Base-by-base conservation (phyloP, 2,113 vertebrate species). In the Megaceryle maxima region DNA sequence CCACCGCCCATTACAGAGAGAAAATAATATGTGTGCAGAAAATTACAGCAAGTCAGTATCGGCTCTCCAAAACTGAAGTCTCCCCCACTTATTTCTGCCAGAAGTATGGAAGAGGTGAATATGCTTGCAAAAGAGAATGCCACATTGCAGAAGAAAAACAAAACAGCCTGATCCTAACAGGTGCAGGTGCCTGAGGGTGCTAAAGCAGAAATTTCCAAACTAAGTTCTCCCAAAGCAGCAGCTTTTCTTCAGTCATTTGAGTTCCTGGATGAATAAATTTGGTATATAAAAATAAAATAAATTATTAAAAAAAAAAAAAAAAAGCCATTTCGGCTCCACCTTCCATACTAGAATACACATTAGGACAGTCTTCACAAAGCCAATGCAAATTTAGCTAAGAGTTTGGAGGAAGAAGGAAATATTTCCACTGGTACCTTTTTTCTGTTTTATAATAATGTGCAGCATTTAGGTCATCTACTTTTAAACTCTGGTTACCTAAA, bases 401-500 rank as follows among this genome's bases (percentile, higher is more conserved):
- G 75, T 18, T 6, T 10, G 33, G 37, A 35, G 21, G 53, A 76
- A 39, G 46, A 55, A 13, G 15, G 44, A 24, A n/a, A 33, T 29
- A 50, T 93, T 91, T 55, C 63, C 37, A 37, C 26, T 16, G 26
- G 28, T 43, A 25, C 59, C 35, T 70, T 67, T 67, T 59, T 24
- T n/a, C 37, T 70, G 68, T 87, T 95, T 95, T 48, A 69, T 93
- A 94, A 92, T 3, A 28, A 48, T 2, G 5, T 1, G 12, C 69
- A 92, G 73, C 67, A 89, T 87, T 81, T 80, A 90, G 74, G 92
- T 87, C 80, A 88, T 31, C 81, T 82, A 0, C 63, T 91, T 67
- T 26, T n/a, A 59, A 87, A 41, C n/a, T n/a, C 35, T 37, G 24
- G 57, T 68, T 78, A 84, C 57, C 50, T 79, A 55, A 78, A 73